Base-by-base conservation (phyloP, 2,797 vertebrate species). In the Columba guinea region DNA sequence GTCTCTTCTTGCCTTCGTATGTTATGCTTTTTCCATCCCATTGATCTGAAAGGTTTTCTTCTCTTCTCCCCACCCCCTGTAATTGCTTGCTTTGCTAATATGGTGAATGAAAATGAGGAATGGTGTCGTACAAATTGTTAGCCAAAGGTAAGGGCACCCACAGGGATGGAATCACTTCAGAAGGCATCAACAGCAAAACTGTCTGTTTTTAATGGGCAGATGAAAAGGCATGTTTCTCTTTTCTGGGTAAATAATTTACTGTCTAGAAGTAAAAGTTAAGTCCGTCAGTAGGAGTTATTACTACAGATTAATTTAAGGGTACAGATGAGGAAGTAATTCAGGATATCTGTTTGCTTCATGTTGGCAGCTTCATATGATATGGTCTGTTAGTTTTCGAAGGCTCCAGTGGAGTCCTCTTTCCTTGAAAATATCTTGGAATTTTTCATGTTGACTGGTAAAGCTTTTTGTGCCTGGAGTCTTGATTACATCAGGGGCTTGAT, bases 61-160 rank as follows among this genome's bases (percentile, higher is more conserved):
- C 68, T 46, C 11, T 27, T 27, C 16, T 1, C 21, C 8, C 20
- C 12, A 18, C 7, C 9, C 21, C 4, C 1, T 4, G 13, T 22
- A 89, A 51, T 37, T 83, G n/a, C 32, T 85, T 63, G 13, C 52
- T 83, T 84, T 84, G 56, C 35, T 60, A 64, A 34, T 39, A 55
- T 35, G 34, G 16, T 19, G 39, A 89, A 56, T 34, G 32, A 35
- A 91, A 78, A 58, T 12, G 32, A 71, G 55, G 44, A 24, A 76
- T 79, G 5, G 26, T 5, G 0, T 52, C 4, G 11, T 14, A 51
- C 8, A n/a, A 44, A 22, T 55, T 62, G 8, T 62, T 82, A 44
- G 51, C 18, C 19, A 56, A 70, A 73, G 22, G 4, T 30, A 51
- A 74, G 28, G 63, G 23, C 27, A 10, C 24, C 9, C 28, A 21